These are phyloP conservation scores for Thinocorus orbignyianus DNA, from an alignment of 2,113 vertebrate species.

Conservation along the genomic window DNA sequence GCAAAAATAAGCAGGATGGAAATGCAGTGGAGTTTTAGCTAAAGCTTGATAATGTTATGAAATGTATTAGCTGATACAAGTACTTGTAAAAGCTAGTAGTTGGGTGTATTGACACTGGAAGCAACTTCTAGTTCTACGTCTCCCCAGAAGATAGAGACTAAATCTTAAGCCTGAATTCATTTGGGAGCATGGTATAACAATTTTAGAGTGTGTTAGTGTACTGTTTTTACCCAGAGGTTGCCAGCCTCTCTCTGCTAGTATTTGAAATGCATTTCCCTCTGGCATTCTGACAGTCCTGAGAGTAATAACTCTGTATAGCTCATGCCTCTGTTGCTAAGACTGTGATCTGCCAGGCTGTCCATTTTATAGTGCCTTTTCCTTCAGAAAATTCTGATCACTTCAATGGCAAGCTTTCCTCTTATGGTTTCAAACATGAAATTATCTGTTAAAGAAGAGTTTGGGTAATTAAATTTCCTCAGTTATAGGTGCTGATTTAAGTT, in stretches of 20 bases:
- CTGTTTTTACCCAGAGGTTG: neutral
- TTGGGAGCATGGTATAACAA: rapidly evolving
- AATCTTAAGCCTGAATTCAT: neutral
- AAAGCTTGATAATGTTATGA: neutral
- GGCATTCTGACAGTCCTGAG: neutral
- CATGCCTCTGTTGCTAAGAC: neutral
- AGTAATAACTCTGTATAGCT: neutral
- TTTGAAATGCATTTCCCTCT: neutral
- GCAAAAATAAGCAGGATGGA: neutral
- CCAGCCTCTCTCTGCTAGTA: neutral
- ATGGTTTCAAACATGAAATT: neutral
- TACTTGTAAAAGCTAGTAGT: neutral
- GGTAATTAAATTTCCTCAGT: neutral
- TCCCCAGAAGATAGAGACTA: neutral
- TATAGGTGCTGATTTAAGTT: neutral
- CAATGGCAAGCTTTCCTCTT: neutral
- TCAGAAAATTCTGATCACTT: neutral
- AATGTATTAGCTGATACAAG: neutral
- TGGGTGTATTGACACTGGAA: neutral
- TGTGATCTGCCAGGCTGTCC: neutral
- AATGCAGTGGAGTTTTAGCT: neutral
- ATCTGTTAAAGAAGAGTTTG: neutral
- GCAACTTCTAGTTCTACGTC: neutral
- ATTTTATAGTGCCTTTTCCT: neutral
- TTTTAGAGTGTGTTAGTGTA: neutral